phyloP scores from a whole-genome alignment of 2,113 vertebrate genomes.

The Connochaetes taurinus region DNA sequence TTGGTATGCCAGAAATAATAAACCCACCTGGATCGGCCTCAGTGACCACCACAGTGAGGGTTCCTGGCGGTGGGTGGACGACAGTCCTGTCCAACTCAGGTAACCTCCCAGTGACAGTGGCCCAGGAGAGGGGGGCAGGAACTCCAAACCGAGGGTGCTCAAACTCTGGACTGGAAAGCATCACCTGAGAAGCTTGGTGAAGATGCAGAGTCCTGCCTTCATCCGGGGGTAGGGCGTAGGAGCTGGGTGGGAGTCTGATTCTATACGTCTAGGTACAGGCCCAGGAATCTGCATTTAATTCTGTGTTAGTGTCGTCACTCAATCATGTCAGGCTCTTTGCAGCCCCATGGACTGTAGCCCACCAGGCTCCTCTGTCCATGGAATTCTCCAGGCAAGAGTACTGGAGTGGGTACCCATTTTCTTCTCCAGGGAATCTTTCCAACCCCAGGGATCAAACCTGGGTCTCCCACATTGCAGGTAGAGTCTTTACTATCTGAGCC shows the following conservation, averaged over 20 bases:
- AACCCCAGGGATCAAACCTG: background rate
- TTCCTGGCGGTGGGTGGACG: slow-evolving; percentile 50
- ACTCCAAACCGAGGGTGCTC: background rate
- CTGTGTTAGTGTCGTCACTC: background rate
- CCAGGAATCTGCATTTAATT: background rate
- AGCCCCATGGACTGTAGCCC: background rate
- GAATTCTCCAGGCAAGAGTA: background rate
- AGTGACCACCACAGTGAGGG: background rate
- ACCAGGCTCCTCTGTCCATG: background rate
- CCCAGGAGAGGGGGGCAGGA: fast-evolving
- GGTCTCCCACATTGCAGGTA: background rate
- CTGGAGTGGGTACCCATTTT: background rate
- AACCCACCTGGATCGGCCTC: slow-evolving; percentile 48
- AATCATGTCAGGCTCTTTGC: background rate
- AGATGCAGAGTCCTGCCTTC: background rate
- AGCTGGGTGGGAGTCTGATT: background rate
- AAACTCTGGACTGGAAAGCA: background rate
- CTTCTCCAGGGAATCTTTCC: background rate
- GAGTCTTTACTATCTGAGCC: background rate
- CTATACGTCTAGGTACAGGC: background rate
- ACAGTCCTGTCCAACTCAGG: background rate
- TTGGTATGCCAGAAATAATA: background rate
- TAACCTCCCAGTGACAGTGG: background rate
- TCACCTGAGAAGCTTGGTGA: background rate
- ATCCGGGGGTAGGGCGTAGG: background rate